phyloP scores from a whole-genome alignment of 2,113 vertebrate genomes.

The Chamaetylas fuelleborni region DNA sequence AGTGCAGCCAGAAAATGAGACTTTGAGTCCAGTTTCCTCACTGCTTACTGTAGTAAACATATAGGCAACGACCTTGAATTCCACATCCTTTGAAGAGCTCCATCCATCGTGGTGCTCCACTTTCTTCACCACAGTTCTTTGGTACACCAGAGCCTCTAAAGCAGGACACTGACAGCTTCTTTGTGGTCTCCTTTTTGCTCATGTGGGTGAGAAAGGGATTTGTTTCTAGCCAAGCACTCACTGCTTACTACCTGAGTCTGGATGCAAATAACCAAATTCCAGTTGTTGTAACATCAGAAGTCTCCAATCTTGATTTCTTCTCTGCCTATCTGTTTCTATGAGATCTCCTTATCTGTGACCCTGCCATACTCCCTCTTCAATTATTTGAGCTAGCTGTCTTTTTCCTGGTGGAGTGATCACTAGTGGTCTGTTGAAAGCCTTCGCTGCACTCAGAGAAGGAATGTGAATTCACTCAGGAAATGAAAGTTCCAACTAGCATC shows the following conservation, averaged over 20 bases:
- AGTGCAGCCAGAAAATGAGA: background rate
- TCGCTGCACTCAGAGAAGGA: background rate
- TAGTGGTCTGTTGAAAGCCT: background rate
- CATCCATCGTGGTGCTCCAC: background rate
- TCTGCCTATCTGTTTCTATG: background rate
- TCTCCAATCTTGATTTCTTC: background rate
- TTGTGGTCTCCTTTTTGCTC: background rate
- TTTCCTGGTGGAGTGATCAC: background rate
- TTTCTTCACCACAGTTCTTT: background rate
- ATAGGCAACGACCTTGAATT: background rate
- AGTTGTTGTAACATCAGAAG: background rate
- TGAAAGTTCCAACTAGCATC: background rate
- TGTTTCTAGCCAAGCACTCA: background rate
- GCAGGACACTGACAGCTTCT: background rate
- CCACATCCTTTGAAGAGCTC: background rate
- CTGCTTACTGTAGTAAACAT: background rate
- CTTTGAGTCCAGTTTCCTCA: background rate
- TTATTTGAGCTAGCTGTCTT: background rate
- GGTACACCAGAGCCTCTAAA: background rate
- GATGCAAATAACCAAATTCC: background rate
- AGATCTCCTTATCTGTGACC: background rate
- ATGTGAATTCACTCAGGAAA: background rate
- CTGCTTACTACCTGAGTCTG: background rate
- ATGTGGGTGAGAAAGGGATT: background rate
- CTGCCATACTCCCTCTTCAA: background rate